phyloP scores from a whole-genome alignment of 1,140 invertebrate genomes.

The Lepidurus apus region DNA sequence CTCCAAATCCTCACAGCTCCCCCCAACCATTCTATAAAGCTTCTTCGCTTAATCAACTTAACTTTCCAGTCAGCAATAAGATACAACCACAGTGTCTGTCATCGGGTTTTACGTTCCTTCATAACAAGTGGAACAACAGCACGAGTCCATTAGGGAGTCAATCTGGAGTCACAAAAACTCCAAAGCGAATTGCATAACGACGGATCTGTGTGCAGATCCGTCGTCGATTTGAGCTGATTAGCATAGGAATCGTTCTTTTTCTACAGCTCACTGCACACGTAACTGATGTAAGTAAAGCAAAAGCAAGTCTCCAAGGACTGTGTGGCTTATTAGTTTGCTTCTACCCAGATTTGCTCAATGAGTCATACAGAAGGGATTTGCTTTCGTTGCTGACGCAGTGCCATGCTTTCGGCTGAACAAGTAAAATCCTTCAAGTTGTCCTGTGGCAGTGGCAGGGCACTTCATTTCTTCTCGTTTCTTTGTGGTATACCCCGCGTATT shows the following conservation, averaged over 20 bases:
- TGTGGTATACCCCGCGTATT: not conserved
- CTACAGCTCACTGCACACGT: not conserved
- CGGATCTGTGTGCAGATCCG: not conserved
- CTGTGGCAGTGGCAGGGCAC: not conserved
- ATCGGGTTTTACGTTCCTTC: no score
- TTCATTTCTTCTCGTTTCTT: not conserved
- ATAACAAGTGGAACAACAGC: no score
- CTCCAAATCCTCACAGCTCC: no score
- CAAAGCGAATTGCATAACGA: not conserved
- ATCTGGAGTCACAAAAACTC: no score
- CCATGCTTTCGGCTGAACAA: not conserved
- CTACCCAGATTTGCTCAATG: not conserved
- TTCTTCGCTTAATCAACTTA: no score
- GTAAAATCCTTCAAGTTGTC: not conserved
- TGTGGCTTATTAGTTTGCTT: not conserved
- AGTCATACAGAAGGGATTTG: constrained; percentile 2
- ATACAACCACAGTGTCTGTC: no score
- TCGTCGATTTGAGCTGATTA: not conserved
- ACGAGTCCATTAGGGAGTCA: no score
- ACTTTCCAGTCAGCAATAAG: no score
- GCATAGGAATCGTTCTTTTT: not conserved
- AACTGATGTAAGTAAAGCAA: not conserved
- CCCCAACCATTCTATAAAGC: no score
- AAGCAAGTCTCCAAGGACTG: not conserved
- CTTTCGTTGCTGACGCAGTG: not conserved